phyloP scores from a whole-genome alignment of 2,113 vertebrate genomes.

The Callorhinus ursinus region DNA sequence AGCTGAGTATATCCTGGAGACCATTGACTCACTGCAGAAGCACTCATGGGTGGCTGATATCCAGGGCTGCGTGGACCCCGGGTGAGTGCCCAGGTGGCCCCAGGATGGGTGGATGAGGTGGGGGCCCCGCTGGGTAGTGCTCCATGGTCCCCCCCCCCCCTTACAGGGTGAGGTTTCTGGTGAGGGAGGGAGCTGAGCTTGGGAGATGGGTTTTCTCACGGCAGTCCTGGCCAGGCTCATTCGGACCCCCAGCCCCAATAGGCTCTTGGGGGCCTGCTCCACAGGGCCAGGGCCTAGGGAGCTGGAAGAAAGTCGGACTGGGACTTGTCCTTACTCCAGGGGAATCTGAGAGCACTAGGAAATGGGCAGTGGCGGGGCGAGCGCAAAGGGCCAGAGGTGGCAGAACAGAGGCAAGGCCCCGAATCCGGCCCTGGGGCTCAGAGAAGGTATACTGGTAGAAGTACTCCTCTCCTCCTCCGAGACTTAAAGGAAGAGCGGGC shows the following conservation, averaged over 20 bases:
- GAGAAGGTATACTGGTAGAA: background rate
- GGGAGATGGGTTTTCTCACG: background rate
- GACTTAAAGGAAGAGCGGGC: background rate
- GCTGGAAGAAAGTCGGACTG: background rate
- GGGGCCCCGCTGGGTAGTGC: background rate
- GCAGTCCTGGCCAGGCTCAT: background rate
- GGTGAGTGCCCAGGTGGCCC: slow-evolving; percentile 85
- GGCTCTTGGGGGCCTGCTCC: background rate
- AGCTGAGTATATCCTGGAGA: slow-evolving; percentile 98
- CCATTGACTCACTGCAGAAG: slow-evolving; percentile 98
- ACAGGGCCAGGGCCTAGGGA: background rate
- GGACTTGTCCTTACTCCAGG: background rate
- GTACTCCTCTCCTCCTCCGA: background rate
- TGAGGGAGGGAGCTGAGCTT: background rate
- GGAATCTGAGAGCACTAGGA: background rate
- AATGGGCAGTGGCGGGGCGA: background rate
- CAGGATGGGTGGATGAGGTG: rapidly evolving
- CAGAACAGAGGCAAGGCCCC: background rate
- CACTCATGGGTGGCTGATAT: slow-evolving; percentile 99
- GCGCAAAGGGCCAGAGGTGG: background rate
- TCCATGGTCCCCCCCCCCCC: background rate
- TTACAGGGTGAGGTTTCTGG: background rate
- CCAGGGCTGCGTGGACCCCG: slow-evolving; percentile 97
- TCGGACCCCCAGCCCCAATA: background rate
- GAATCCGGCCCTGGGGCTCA: background rate